Base-by-base conservation (phyloP, 64 coral and sea anemone species). In the Stichodactyla mertensii region DNA sequence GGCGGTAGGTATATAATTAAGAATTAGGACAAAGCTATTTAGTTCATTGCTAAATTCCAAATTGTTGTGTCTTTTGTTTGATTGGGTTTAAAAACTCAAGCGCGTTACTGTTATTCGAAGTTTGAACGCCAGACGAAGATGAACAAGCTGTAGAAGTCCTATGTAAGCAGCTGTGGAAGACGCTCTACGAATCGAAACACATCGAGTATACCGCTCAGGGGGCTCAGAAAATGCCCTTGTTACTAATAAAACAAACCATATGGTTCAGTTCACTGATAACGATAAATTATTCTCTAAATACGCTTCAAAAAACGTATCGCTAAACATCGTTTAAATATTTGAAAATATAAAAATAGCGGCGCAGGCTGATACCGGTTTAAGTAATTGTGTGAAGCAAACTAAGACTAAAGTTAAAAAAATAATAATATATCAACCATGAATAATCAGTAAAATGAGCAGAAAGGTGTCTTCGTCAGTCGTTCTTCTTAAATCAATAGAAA, bases 401-500 rank as follows among this genome's bases (percentile, higher is more conserved):
- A 15, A 13, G 19, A 15, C 14, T 61, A 61, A 61, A 61, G 19
- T 6, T 5, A 66, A 5, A 15, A 15, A 6, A 22, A 31, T 31
- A 31, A 31, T 27, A 74, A 74, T 9, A 74, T 13, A 74, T 74
- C n/a, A 28, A 10, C 7, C 24, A 74, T 74, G 69, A 74, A 74
- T 74, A 74, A 74, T 27, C 26, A 27, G 7, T 4, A 27, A 31
- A 28, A 31, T 4, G 69, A 28, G 27, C 56, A 5, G 27, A 71
- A 70, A 28, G 7, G 1, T 71, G 69, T 31, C 23, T 71, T 71
- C 69, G 16, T 58, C 14, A 71, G 19, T n/a, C 69, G 36, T 74
- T 45, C 36, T 69, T 27, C 69, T 31, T 74, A 74, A 74, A 74
- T 74, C 69, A 74, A 74, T 31, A 74, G 26, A 74, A 74, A n/a